Evolutionary conservation across 2,113 vertebrate genomes (phyloP), one percentile per base, ranked within the genome.

Genomic region (Rhynchomys soricoides): DNA sequence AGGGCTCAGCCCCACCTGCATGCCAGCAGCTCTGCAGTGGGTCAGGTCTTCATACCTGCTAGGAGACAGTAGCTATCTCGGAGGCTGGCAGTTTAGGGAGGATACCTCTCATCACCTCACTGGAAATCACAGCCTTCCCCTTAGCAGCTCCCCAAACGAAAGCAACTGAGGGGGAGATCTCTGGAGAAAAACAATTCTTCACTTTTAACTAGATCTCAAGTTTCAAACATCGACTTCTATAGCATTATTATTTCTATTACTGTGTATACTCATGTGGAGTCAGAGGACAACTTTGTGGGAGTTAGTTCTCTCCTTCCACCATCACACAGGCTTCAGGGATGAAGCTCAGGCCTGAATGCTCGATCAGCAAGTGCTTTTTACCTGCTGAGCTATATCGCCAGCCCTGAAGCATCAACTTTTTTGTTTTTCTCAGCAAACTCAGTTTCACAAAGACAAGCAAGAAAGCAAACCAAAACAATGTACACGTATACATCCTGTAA

Each of bases 371-470:
- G 82, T 4, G 26, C 29, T 43, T 66, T 66, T 86, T 62, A 29
- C 55, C 24, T 59, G n/a, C 81, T 43, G n/a, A 43, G n/a, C 59
- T 43, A 21, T 22, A 62, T 68, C 1, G 1, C 9, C 43, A 29
- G 59, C 19, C 83, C 43, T 13, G 7, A 92, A 78, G 71, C 34
- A 68, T 62, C 37, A 70, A 86, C 50, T 85, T 90, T 91, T 93
- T 68, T 96, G 89, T 87, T 93, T 77, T 71, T 95, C 82, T 64
- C 52, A 57, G 73, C 52, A 97, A 95, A 95, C 66, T 96, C 40
- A 45, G 26, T 94, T 88, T 95, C 40, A 78, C 43, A 78, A 78
- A 77, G 52, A 75, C 70, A 62, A 75, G 43, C 88, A 78, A 48
- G 73, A 77, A 62, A 78, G 7, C 87, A 45, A 89, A 77, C 21